phyloP scores from a whole-genome alignment of 2,113 vertebrate genomes.

The Gorsachius goisagi region DNA sequence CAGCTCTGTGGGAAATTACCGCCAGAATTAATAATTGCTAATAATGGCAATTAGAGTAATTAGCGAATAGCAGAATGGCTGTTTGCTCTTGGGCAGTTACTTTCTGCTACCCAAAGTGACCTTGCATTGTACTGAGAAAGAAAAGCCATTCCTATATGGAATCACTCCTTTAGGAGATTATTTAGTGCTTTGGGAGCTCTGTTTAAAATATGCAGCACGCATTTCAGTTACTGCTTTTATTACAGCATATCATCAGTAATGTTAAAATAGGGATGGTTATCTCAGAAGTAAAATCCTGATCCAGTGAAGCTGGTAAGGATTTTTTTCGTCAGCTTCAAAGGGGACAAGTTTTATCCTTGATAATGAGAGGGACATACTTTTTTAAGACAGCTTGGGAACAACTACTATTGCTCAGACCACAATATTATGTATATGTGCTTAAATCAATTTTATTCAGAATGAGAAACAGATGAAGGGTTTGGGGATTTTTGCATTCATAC shows the following conservation, averaged over 20 bases:
- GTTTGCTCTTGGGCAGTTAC: neutral
- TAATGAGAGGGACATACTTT: neutral
- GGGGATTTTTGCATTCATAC: neutral
- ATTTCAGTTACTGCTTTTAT: neutral
- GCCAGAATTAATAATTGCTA: neutral
- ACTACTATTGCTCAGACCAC: neutral
- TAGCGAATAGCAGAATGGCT: neutral
- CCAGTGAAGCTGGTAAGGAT: neutral
- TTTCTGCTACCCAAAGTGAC: neutral
- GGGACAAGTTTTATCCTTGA: neutral
- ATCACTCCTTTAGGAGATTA: neutral
- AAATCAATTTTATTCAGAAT: neutral
- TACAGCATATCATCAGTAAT: neutral
- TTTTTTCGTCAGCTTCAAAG: neutral
- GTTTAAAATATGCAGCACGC: neutral
- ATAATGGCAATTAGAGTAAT: neutral
- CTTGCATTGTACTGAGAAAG: neutral
- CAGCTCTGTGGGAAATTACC: neutral
- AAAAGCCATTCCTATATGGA: neutral
- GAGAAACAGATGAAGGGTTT: neutral
- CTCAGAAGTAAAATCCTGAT: neutral
- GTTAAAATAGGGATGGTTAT: neutral
- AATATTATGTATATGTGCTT: neutral
- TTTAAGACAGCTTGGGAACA: neutral
- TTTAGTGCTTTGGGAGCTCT: neutral